Base-by-base conservation (phyloP, 2,113 vertebrate species). In the Hypomesus transpacificus region DNA sequence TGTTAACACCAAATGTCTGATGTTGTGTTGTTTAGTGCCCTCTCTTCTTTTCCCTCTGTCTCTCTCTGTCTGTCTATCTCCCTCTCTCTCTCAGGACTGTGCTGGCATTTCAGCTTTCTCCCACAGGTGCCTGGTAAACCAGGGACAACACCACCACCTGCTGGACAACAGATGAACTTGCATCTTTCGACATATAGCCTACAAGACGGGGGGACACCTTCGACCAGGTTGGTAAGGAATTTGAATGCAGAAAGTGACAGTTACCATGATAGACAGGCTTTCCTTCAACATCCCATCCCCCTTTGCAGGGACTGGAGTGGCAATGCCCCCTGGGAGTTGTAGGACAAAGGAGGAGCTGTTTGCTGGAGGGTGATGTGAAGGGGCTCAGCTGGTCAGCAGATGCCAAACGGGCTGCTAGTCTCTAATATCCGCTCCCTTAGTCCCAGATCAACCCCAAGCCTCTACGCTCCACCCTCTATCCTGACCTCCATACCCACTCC, bases 131-230 rank as follows among this genome's bases (percentile, higher is more conserved):
- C 57, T 63, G 74, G 68, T 74, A 89, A 91, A 88, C 81, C 60
- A 92, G 88, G 80, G 84, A 70, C 81, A 84, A 89, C 87, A 90
- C 69, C 89, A 81, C 87, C 90, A 87, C 91, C 90, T 92, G 86
- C 90, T 92, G 92, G 87, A 58, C 9, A 69, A 20, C 0, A 1
- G 4, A 46, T 16, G 13, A 80, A 54, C 80, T 9, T 61, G 56
- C 14, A n/a, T 9, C 14, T 68, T 64, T 22, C 62, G 60, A 64
- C 20, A 24, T 24, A 56, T 13, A 0, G 16, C 53, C 0, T n/a
- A 68, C 20, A 61, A 14, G 24, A 22, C 26, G 21, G 26, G 50
- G 61, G 62, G 69, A n/a, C 60, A 54, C 62, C 56, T 26, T 52
- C 11, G 71, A 20, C 21, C 56, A 54, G 17, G 18, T 54, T 39